Evolutionary conservation across 2,797 vertebrate species (phyloP).

Genomic region (Cyclura pinguis): DNA sequence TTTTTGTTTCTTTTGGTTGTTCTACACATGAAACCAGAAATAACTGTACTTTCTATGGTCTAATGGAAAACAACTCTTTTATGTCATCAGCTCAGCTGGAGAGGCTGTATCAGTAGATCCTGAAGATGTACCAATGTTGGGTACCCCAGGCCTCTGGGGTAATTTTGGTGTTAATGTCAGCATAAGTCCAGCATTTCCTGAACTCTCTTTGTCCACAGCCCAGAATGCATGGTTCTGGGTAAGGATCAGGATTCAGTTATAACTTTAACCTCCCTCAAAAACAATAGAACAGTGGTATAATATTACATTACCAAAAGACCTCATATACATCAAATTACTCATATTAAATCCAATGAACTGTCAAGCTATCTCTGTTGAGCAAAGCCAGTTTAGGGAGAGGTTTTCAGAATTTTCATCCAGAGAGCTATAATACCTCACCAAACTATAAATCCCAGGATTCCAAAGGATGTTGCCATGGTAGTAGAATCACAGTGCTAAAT

Average conservation of each 20-base stretch:
- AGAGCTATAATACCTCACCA: no score
- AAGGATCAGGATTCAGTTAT: not conserved
- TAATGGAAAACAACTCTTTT: not conserved
- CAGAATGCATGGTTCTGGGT: not conserved
- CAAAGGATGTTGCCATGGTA: no score
- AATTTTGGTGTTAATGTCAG: not conserved
- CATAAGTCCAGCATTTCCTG: not conserved
- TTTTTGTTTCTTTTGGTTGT: not conserved
- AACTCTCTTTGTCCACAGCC: not conserved
- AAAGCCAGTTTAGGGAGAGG: no score
- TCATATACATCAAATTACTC: not conserved
- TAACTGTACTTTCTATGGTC: not conserved
- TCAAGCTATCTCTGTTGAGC: not conserved
- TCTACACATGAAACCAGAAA: not conserved
- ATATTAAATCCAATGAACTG: not conserved
- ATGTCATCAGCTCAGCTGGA: not conserved
- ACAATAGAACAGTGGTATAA: not conserved
- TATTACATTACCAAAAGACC: not conserved
- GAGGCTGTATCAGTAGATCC: not conserved
- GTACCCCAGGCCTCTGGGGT: no score
- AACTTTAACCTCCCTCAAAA: not conserved
- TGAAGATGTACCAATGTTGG: not conserved
- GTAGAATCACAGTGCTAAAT: no score
- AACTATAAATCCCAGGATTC: no score
- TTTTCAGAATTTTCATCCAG: no score